Evolutionary conservation across 2,113 vertebrate species (phyloP), one percentile per base, ranked within the genome.

Genomic region (Barnardius zonarius): DNA sequence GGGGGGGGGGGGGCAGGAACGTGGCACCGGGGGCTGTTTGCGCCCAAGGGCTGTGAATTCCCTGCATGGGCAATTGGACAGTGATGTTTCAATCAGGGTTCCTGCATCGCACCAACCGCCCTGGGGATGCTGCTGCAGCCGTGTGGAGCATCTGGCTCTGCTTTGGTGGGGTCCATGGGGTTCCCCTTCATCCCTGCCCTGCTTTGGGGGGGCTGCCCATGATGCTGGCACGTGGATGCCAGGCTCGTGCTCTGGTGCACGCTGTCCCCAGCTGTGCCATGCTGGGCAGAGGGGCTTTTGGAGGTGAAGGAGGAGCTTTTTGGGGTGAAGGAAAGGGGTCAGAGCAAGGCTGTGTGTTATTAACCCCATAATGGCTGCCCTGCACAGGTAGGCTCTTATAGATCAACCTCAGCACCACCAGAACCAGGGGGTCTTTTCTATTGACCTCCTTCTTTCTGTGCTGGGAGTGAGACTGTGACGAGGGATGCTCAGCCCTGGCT

Each of bases 1-100:
- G n/a, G 30, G 11, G 41, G 17, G 61, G 33, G 54, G 46, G 59
- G 57, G 76, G 52, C 76, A 77, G 86, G 62, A 64, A 33, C 83
- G 46, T 46, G 78, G 66, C 28, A 10, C 72, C 83, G 55, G 3
- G 24, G 88, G 78, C 67, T 82, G 70, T 79, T 87, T 68, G 85
- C 2, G 12, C 80, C 9, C 30, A 44, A 18, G 19, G 81, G 92
- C 78, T 82, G 95, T 72, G 95, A 94, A 94, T 95, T 96, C 93
- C 95, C 81, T 0, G 5, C 35, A 10, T 1, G 73, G 54, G 35
- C 88, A 43, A 30, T 76, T 1, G 35, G 94, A 86, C 96, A 83
- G 96, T 70, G 96, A 94, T 95, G 93, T 92, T 94, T 92, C 81
- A 86, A 82, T 95, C 90, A 16, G 77, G 41, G 81, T 14, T 43